Percentiles rank a stretch among this genome's conserved stretches.
phyloP scores from a whole-genome alignment of 1,140 invertebrate species.

The Drosophila pandora region DNA sequence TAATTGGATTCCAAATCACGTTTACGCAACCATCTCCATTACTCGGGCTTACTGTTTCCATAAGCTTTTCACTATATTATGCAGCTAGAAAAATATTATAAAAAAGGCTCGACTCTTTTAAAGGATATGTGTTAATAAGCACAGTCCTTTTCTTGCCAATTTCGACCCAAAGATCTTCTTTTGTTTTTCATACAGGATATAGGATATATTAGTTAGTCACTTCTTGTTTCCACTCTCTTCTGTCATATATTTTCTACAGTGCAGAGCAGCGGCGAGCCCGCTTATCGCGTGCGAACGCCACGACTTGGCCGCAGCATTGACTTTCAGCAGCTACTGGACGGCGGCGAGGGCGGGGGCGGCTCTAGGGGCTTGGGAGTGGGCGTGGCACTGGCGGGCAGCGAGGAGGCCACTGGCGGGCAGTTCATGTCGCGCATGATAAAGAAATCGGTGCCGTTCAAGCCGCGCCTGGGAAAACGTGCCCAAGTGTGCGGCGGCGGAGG shows the following conservation, averaged over 20 bases:
- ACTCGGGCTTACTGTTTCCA: conserved; percentile 9
- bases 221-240: neutral
- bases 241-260: conserved; percentile 37
- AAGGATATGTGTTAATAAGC: neutral
- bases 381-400: conserved; percentile 32
- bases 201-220: neutral
- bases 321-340: conserved; percentile 63
- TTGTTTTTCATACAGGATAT: neutral
- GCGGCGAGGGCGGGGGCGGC: conserved; percentile 11
- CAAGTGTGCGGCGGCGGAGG: conserved; percentile 62
- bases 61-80: conserved; percentile 23
- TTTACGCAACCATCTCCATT: conserved; percentile 38
- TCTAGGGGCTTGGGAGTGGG: neutral
- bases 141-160: no score
- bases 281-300: conserved; percentile 78
- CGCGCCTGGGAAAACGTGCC: conserved; percentile 80
- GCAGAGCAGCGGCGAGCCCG: conserved; percentile 67
- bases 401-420: conserved; percentile 65
- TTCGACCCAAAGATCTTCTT: no score
- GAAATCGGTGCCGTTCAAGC: conserved; percentile 83
- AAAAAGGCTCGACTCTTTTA: neutral
- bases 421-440: conserved; percentile 77
- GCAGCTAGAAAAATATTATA: conserved; percentile 1
- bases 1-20: conserved; percentile 47
- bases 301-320: conserved; percentile 82